Evolutionary conservation across 2,113 vertebrate genomes (phyloP).

Genomic region (Hassar affinis): DNA sequence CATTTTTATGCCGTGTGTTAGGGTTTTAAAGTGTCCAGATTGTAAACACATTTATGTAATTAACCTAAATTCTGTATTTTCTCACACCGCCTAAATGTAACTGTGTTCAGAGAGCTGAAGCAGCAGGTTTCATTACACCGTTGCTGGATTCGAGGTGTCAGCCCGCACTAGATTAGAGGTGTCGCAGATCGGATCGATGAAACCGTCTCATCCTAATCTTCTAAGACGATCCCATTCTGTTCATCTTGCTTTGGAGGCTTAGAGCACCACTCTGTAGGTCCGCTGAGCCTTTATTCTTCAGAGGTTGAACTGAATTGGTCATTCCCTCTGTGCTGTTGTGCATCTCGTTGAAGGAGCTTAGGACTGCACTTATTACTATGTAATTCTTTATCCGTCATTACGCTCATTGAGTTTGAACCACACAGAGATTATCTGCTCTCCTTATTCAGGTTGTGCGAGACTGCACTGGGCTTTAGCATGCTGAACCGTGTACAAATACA

Average conservation of each 20-base stretch:
- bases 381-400: neutral
- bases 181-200: neutral
- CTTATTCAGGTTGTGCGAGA: neutral
- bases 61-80: neutral
- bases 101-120: neutral
- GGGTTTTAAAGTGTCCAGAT: neutral
- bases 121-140: neutral
- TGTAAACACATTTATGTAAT: too few relatives aligned
- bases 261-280: neutral
- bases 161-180: neutral
- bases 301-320: neutral
- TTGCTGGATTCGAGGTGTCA: neutral
- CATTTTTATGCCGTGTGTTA: too few relatives aligned
- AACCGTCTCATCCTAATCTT: neutral
- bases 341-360: neutral
- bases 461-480: neutral
- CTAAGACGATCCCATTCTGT: neutral
- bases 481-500: neutral
- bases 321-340: too few relatives aligned
- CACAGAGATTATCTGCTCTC: neutral
- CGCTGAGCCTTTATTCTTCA: neutral
- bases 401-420: neutral
- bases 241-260: neutral
- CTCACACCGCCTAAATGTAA: neutral
- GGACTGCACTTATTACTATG: neutral